phyloP scores from a whole-genome alignment of 2,113 vertebrate genomes.

The Nothoprocta pentlandii region DNA sequence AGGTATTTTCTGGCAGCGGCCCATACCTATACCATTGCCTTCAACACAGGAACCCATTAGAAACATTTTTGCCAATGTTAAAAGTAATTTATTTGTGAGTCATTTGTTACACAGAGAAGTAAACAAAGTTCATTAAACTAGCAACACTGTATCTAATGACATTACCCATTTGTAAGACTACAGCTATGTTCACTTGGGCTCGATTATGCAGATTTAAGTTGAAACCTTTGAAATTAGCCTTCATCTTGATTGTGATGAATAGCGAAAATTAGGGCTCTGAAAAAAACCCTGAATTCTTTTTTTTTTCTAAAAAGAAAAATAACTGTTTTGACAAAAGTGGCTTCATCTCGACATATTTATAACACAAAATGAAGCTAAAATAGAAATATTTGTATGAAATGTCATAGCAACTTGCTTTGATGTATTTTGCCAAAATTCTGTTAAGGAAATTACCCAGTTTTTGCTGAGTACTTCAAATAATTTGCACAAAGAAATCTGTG shows the following conservation, averaged over 20 bases:
- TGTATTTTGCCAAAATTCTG: conserved; percentile 14
- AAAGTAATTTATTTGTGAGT: conserved; percentile 50
- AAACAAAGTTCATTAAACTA: conserved; percentile 25
- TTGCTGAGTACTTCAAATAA: not conserved
- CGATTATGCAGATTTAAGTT: not conserved
- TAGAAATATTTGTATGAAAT: conserved; percentile 16
- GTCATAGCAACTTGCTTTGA: conserved; percentile 29
- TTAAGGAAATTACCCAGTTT: not conserved
- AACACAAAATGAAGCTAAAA: conserved; percentile 33
- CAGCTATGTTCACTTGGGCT: not conserved
- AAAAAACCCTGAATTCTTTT: not conserved
- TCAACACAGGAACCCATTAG: not conserved
- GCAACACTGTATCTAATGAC: conserved; percentile 2
- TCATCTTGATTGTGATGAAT: not conserved
- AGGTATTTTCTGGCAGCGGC: not conserved
- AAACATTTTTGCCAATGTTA: not conserved
- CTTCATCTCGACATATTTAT: conserved; percentile 32
- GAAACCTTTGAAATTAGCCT: not conserved
- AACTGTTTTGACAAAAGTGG: conserved; percentile 23
- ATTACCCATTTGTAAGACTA: conserved; percentile 25
- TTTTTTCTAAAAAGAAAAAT: not conserved
- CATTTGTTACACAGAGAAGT: not conserved
- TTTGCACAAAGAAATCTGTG: not conserved
- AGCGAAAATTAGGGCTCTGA: not conserved
- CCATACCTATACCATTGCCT: not conserved